Evolutionary conservation across 1,140 invertebrate species (phyloP).

Genomic region (Geopemphigus sp.): DNA sequence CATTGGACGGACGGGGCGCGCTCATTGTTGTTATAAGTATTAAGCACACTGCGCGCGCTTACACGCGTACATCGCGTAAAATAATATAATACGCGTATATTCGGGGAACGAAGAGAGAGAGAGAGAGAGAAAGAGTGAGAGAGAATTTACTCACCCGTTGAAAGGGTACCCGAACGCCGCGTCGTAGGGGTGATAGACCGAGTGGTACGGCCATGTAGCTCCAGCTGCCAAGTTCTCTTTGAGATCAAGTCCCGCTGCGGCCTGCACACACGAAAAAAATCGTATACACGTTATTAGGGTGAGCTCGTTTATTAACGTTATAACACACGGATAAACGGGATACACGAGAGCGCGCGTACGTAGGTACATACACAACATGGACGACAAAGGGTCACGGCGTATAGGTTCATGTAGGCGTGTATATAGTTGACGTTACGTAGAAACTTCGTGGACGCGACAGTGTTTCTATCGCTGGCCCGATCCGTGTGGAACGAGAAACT

Average conservation of each 20-base stretch:
- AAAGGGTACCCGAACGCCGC: constrained; percentile 85
- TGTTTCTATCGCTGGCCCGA: no score
- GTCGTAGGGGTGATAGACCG: constrained; percentile 86
- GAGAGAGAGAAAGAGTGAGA: no score
- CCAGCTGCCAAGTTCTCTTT: constrained; percentile 83
- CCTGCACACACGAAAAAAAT: constrained; percentile 18
- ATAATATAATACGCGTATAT: background rate
- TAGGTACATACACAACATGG: background rate
- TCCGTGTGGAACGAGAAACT: no score
- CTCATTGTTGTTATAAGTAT: constrained; percentile 30
- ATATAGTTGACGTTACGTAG: no score
- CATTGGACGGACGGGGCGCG: constrained; percentile 16
- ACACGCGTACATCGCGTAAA: background rate
- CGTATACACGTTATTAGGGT: constrained; percentile 2
- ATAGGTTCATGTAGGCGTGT: no score
- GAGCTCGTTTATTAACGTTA: constrained; percentile 33
- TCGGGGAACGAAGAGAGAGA: no score
- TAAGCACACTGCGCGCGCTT: no score
- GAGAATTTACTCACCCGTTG: constrained; percentile 89
- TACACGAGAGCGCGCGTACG: no score
- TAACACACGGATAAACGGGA: background rate
- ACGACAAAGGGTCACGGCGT: background rate
- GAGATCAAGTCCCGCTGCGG: constrained; percentile 71
- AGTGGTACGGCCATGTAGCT: constrained; percentile 80
- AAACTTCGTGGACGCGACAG: no score